Percentiles rank a stretch among this genome's conserved stretches.
Evolutionary conservation across 1,140 invertebrate genomes (phyloP).

Genomic region (Solenopsis fugax): DNA sequence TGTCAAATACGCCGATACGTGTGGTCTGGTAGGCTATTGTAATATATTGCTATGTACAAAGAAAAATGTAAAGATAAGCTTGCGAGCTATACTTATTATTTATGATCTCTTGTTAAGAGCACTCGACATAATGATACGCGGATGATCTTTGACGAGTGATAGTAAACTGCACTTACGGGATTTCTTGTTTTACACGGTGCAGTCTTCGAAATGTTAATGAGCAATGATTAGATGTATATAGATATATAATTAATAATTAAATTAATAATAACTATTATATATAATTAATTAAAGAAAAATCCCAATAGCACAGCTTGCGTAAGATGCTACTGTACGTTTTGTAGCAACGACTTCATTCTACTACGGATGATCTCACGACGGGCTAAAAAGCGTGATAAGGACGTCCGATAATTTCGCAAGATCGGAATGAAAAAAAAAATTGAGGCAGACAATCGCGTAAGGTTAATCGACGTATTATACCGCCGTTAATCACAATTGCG

Average conservation of each 20-base stretch:
- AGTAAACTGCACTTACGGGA: neutral
- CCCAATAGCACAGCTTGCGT: neutral
- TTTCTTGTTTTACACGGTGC: neutral
- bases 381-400: constrained; percentile 7
- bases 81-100: constrained; percentile 10
- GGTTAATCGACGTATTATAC: constrained; percentile 55
- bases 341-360: neutral
- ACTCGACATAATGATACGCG: neutral
- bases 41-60: neutral
- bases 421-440: constrained; percentile 4
- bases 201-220: neutral
- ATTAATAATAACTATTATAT: neutral
- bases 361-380: neutral
- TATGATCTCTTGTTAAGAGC: neutral
- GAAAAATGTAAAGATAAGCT: constrained; percentile 4
- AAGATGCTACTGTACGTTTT: neutral
- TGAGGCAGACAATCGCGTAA: constrained; percentile 38
- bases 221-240: neutral
- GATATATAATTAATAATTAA: constrained; percentile 15
- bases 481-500: constrained; percentile 53
- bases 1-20: constrained; percentile 6
- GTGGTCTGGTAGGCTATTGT: neutral
- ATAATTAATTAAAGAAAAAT: constrained; percentile 13
- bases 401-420: constrained; percentile 46
- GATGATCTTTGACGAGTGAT: neutral